Percentiles rank a stretch among this genome's conserved stretches.
Evolutionary conservation across 2,797 vertebrate species (phyloP).

Genomic region (Mycteria americana): DNA sequence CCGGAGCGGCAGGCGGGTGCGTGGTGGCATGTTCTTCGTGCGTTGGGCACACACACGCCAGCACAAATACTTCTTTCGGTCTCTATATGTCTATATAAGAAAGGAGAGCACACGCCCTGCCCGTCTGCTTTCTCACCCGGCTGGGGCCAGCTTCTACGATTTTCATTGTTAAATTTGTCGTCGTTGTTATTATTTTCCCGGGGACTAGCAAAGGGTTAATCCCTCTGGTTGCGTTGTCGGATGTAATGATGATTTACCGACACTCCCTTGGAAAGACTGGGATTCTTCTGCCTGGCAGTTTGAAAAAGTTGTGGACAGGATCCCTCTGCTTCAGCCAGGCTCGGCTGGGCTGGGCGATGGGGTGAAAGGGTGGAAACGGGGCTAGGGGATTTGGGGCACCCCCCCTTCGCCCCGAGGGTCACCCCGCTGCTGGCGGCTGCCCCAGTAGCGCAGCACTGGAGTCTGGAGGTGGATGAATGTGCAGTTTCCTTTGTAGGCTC

Average conservation of each 20-base stretch:
- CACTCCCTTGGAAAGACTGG: constrained; percentile 64
- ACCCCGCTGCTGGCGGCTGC: background rate
- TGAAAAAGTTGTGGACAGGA: constrained; percentile 40
- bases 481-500: constrained; percentile 1
- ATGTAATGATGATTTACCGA: constrained; percentile 62
- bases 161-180: background rate
- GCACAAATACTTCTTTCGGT: background rate
- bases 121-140: background rate
- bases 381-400: background rate
- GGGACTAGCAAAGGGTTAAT: constrained; percentile 43
- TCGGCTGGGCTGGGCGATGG: background rate
- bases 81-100: fast-evolving
- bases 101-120: background rate
- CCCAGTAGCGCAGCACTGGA: background rate
- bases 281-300: constrained; percentile 56
- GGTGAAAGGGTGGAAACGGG: background rate
- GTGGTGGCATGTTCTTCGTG: background rate
- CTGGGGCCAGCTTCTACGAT: background rate
- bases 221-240: constrained; percentile 50
- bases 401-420: background rate
- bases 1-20: background rate
- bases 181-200: background rate
- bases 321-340: background rate
- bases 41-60: background rate
- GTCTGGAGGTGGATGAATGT: background rate